Evolutionary conservation across 2,113 vertebrate species (phyloP).

Genomic region (Piaya cayana): DNA sequence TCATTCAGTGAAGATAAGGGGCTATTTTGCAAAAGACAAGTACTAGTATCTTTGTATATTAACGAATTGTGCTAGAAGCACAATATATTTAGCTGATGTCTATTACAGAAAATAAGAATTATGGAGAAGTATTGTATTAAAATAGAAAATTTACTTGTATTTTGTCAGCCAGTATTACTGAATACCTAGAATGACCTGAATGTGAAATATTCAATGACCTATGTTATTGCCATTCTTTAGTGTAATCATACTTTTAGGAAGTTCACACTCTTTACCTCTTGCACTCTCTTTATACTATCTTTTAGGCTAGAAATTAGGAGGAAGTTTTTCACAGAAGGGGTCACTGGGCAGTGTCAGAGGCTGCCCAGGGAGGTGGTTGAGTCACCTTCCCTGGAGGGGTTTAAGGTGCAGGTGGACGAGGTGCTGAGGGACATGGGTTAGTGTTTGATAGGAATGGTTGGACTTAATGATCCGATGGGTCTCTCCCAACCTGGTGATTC

Average conservation of each 20-base stretch:
- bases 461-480: too few species aligned
- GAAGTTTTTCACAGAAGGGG: too few species aligned
- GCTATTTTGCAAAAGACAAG: neutral
- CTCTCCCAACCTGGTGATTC: too few species aligned
- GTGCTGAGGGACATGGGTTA: too few species aligned
- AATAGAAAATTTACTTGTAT: neutral
- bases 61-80: neutral
- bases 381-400: too few species aligned
- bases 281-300: neutral
- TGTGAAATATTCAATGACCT: too few species aligned
- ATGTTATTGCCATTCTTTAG: neutral
- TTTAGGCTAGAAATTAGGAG: too few species aligned
- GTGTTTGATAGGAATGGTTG: too few species aligned
- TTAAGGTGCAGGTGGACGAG: too few species aligned
- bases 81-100: neutral
- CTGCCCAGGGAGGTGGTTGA: too few species aligned
- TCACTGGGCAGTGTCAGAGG: too few species aligned
- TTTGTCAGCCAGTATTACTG: neutral
- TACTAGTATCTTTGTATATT: neutral
- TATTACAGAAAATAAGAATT: neutral
- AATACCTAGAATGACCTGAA: neutral
- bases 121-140: neutral
- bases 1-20: neutral
- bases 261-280: neutral
- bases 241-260: neutral